Base-by-base conservation (phyloP, 2,113 vertebrate genomes). In the Gambusia affinis region DNA sequence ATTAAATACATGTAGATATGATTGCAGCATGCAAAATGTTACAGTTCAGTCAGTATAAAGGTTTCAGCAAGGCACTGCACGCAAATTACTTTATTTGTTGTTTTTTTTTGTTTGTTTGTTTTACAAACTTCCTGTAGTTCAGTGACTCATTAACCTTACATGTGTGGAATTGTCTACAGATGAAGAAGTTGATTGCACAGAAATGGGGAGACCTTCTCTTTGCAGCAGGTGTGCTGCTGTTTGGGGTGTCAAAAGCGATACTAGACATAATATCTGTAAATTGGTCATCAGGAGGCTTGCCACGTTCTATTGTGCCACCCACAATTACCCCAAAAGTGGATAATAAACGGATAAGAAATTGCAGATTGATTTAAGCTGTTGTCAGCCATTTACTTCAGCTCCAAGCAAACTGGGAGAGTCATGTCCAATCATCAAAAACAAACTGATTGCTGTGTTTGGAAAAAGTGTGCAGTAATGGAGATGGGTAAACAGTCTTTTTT, bases 381-480 rank as follows among this genome's bases (percentile, higher is more conserved):
- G 51, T 80, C 78, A 68, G 73, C 66, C 63, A 31, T 83, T 84
- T 33, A 54, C 54, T 81, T 70, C 60, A 24, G 31, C 75, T 78
- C 70, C 47, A 35, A 72, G 63, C 51, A 75, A 73, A 86, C 30
- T 10, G n/a, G 44, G 0, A 37, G 39, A 63, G 69, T 70, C 77
- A 37, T 72, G 33, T 76, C 28, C 35, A 37, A 79, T 85, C 60
- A 66, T 73, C 67, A 60, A 57, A 76, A 76, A 47, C 64, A 61
- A 78, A 79, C 12, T 60, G 80, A 85, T 68, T 75, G 67, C 72
- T 67, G 39, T 17, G 39, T 76, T 65, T 24, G 37, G 27, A 83
- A 75, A 44, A 80, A 67, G 77, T 70, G 70, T 35, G n/a, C 42
- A 17, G 63, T 82, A 88, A 86, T 82, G 57, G 70, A 70, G 51